Evolutionary conservation across 2,888 invertebrate genomes (phyloP), one percentile per base, ranked within the genome.

Genomic region (Tricholauxania praeusta): DNA sequence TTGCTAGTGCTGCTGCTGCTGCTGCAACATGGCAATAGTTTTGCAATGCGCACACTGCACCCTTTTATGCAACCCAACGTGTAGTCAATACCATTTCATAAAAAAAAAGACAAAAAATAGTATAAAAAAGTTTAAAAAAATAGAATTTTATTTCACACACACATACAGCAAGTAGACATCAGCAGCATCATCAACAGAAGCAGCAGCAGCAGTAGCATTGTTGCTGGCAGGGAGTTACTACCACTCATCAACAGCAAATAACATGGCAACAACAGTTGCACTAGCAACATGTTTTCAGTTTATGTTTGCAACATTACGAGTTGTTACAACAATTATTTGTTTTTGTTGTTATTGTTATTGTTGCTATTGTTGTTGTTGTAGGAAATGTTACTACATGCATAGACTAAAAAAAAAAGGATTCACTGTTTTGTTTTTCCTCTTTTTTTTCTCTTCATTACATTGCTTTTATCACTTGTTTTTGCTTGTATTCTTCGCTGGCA

Each of bases 191-290:
- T 14, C 19, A 53, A 12, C 53, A 67, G 17, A 39, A 67, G 12
- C 55, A 67, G 32, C 55, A 67, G 55, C 47, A 17, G 17, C 55
- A 55, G 15, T 17, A n/a, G 48, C 12, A 32, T 15, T 8, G 14
- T 14, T 19, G 47, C 19, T 19, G n/a, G 53, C 53, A 22, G 55
- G 55, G 55, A 17, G 55, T 55, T 17, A 53, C 62, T 28, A 51
- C 15, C 32, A 49, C 51, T 64, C 64, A 64, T 64, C 70, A 69
- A 69, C 59, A 39, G 63, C 63, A 63, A 47, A 39, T 64, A 63
- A 63, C 63, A 63, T 51, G 22, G 49, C 69, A 32, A n/a, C 49
- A 59, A 49, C 68, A 68, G 10, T 39, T 39, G 8, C 39, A 39
- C 39, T 39, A 39, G 39, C 39, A 39, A 12, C 69, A 49, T 49